Percentiles rank a stretch among this genome's conserved stretches.
phyloP scores from a whole-genome alignment of 2,113 vertebrate genomes.

The Rhadina sibilatrix region DNA sequence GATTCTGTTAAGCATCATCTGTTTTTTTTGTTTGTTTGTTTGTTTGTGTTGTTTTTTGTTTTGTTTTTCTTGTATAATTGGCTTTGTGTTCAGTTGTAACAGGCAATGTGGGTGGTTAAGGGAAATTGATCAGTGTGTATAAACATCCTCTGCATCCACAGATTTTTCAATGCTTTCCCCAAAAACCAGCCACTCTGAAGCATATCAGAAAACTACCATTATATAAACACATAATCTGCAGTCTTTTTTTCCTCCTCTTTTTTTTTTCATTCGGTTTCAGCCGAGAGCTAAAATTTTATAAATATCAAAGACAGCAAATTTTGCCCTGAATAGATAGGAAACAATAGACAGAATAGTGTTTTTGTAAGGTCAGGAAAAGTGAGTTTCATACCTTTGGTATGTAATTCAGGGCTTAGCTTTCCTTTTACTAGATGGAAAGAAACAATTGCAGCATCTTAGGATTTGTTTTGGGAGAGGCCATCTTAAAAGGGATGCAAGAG shows the following conservation, averaged over 20 bases:
- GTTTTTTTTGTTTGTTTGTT: too few species aligned
- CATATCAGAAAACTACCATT: not conserved
- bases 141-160: not conserved
- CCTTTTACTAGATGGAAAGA: not conserved
- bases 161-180: not conserved
- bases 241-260: accelerated
- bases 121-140: not conserved
- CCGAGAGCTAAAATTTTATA: not conserved
- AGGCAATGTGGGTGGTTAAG: not conserved
- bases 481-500: not conserved
- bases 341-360: not conserved
- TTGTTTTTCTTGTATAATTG: not conserved
- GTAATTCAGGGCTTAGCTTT: not conserved
- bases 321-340: not conserved
- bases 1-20: not conserved
- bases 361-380: not conserved
- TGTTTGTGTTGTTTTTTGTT: not conserved
- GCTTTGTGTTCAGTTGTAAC: not conserved
- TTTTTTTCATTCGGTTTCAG: not conserved
- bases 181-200: not conserved
- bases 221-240: not conserved
- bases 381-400: not conserved
- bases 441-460: not conserved
- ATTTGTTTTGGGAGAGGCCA: accelerated
- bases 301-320: not conserved